Percentiles rank a stretch among this genome's conserved stretches.
Conservation (phyloP, 2,113 vertebrate genomes). For the Lampris incognitus region DNA sequence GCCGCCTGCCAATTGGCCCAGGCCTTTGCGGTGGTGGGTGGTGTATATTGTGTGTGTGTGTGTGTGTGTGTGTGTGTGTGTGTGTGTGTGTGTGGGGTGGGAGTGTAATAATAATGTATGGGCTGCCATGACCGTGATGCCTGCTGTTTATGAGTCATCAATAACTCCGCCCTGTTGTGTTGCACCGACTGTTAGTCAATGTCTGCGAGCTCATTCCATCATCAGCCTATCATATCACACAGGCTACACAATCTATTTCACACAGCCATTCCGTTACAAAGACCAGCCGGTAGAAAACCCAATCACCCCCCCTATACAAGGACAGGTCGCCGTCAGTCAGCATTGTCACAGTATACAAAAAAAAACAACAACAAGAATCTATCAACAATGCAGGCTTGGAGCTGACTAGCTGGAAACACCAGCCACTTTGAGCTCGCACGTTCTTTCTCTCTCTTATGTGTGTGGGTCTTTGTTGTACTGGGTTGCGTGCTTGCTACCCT, state of each 20-base stretch:
- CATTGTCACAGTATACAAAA: constrained; percentile 4
- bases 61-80: too few species aligned
- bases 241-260: constrained; percentile 54
- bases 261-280: constrained; percentile 46
- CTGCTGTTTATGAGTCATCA: constrained; percentile 72
- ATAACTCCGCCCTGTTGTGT: constrained; percentile 71
- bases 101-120: constrained; percentile 59
- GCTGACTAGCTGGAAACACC: not conserved
- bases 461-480: constrained; percentile 27
- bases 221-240: constrained; percentile 61
- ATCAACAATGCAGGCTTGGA: not conserved
- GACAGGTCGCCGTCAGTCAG: constrained; percentile 62
- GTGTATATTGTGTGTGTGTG: not conserved
- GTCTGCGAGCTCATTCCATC: constrained; percentile 65
- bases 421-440: constrained; percentile 11
- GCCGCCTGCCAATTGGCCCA: constrained; percentile 65
- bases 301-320: constrained; percentile 54
- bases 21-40: constrained; percentile 15
- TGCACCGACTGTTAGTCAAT: constrained; percentile 59
- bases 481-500: constrained; percentile 34
- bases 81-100: constrained; percentile 11
- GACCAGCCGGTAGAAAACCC: constrained; percentile 52
- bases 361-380: not conserved
- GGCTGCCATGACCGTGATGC: constrained; percentile 77
- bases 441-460: constrained; percentile 8